These are phyloP conservation scores for Pitta sordida DNA, from an alignment of 2,113 vertebrate species.

Conservation along the genomic window DNA sequence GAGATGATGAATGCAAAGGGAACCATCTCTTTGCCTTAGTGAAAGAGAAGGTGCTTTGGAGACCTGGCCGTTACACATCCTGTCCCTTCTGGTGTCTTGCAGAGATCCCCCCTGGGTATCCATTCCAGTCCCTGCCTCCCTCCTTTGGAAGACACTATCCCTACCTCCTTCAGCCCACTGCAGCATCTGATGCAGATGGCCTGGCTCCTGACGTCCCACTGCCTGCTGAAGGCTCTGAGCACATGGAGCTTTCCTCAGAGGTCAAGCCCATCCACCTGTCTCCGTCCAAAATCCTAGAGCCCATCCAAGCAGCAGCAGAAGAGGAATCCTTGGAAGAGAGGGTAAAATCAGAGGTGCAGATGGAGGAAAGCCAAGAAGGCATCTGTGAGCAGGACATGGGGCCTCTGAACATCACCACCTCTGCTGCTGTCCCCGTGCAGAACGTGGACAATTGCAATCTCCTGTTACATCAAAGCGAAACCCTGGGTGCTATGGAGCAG, in stretches of 20 bases:
- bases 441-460: conserved; percentile 35
- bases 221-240: conserved; percentile 73
- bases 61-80: not conserved
- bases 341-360: conserved; percentile 74
- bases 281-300: conserved; percentile 75
- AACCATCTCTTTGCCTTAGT: not conserved
- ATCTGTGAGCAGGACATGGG: conserved; percentile 60
- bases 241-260: conserved; percentile 74
- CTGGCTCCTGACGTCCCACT: conserved; percentile 75
- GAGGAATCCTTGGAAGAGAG: conserved; percentile 64
- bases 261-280: conserved; percentile 80
- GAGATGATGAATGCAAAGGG: not conserved
- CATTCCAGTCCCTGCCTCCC: conserved; percentile 85
- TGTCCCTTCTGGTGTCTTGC: conserved; percentile 37
- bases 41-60: not conserved
- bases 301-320: conserved; percentile 55
- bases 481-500: conserved; percentile 58
- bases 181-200: conserved; percentile 75
- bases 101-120: conserved; percentile 88
- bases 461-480: conserved; percentile 59
- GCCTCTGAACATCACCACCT: conserved; percentile 39
- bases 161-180: conserved; percentile 81
- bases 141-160: conserved; percentile 86
- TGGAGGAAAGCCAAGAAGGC: conserved; percentile 59
- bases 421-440: conserved; percentile 38